These are phyloP conservation scores for Spheniscus humboldti DNA, from an alignment of 2,797 vertebrate species.

Conservation along the genomic window DNA sequence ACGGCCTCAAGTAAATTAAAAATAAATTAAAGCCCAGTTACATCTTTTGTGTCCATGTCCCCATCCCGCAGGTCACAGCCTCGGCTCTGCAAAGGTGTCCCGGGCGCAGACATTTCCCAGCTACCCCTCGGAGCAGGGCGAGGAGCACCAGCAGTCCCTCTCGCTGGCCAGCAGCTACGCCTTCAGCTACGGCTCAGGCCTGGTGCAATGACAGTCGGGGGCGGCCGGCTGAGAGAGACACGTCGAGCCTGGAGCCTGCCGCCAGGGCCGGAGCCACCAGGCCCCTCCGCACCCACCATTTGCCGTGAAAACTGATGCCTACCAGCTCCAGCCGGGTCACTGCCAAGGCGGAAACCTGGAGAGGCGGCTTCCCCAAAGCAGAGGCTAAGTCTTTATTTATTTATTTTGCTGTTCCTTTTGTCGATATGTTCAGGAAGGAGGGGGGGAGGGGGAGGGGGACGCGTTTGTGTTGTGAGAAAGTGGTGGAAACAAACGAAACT, in stretches of 20 bases:
- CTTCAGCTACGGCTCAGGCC: slow-evolving; percentile 84
- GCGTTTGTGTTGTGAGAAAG: slow-evolving; percentile 43
- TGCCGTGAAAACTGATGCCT: slow-evolving; percentile 47
- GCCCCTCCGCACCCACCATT: slow-evolving; percentile 44
- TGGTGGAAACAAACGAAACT: slow-evolving; percentile 56
- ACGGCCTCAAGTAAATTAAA: background rate
- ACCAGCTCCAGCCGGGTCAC: slow-evolving; percentile 11
- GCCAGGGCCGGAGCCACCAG: background rate
- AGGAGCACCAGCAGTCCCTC: slow-evolving; percentile 76
- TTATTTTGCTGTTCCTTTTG: slow-evolving; percentile 69
- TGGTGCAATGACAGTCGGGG: slow-evolving; percentile 85
- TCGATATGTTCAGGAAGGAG: slow-evolving; percentile 24
- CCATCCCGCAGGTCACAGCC: slow-evolving; percentile 74
- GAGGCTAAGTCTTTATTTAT: slow-evolving; percentile 76
- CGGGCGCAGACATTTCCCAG: slow-evolving; percentile 94
- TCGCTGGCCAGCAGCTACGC: slow-evolving; percentile 75
- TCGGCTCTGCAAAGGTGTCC: slow-evolving; percentile 87
- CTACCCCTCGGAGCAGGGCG: slow-evolving; percentile 83
- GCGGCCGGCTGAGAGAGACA: slow-evolving; percentile 40
- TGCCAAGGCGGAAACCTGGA: slow-evolving; percentile 48
- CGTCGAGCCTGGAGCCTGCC: slow-evolving; percentile 71
- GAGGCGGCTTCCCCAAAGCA: slow-evolving; percentile 52
- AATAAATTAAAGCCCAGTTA: background rate
- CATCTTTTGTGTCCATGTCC: background rate
- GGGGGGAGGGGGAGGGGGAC: background rate